Conservation (phyloP, 2,797 vertebrate genomes). For the Mycteria americana region DNA sequence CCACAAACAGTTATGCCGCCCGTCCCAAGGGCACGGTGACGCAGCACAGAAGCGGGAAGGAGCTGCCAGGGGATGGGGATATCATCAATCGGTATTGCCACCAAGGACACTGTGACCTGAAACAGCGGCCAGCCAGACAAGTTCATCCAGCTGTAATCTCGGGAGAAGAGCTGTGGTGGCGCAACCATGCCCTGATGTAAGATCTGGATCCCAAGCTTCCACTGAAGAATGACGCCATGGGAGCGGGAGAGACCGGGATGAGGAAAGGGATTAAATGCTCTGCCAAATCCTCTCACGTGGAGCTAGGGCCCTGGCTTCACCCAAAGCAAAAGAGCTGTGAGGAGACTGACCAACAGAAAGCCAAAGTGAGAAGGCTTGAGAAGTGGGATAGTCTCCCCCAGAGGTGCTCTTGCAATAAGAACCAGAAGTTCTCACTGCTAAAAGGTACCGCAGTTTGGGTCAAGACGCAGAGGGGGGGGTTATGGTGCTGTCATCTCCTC, state of each 20-base stretch:
- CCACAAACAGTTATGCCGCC: fast-evolving
- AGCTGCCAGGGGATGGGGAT: not conserved
- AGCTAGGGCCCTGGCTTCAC: not conserved
- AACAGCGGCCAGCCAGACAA: not conserved
- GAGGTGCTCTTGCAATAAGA: not conserved
- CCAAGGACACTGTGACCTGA: not conserved
- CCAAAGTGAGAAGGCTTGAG: not conserved
- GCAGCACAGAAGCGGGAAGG: fast-evolving
- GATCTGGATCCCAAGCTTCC: not conserved
- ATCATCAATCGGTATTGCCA: not conserved
- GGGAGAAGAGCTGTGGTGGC: not conserved
- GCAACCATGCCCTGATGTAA: not conserved
- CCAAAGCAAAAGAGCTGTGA: not conserved
- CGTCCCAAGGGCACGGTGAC: fast-evolving
- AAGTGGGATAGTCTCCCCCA: not conserved
- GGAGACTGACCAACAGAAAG: not conserved
- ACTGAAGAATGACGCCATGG: not conserved
- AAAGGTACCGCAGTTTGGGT: not conserved
- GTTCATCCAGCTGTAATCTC: not conserved
- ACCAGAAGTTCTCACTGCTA: not conserved
- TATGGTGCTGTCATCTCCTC: not conserved
- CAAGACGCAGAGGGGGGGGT: fast-evolving
- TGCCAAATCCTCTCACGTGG: not conserved
- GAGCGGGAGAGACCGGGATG: not conserved
- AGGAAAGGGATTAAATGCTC: not conserved